Evolutionary conservation across 2,888 invertebrate species (phyloP), one percentile per base, ranked within the genome.

Genomic region (Lasioglossum villosulum): DNA sequence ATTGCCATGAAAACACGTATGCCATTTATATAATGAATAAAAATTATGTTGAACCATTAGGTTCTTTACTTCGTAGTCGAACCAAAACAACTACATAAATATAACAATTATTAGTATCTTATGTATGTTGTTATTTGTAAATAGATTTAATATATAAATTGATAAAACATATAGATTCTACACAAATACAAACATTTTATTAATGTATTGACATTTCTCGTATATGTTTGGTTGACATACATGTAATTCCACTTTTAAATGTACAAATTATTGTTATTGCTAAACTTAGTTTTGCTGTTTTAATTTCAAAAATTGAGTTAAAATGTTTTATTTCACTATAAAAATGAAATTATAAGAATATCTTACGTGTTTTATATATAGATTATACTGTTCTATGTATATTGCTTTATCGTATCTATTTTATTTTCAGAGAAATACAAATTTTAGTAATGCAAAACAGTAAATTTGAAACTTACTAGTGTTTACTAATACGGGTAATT

Each of bases 21-120:
- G 56, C 14, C 56, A 70, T 3, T 56, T 66, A 45, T 81, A 48
- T 86, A 83, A 87, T 86, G 81, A 87, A 86, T 75, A 59, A 73
- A 71, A 68, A 19, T 45, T 48, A 56, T 59, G 48, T 76, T 75
- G 66, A 79, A 63, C 39, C 30, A 59, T 71, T 75, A 79, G 52
- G n/a, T 63, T 52, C 72, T 83, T 56, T 56, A 56, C 34, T 52
- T 27, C 56, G 52, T 42, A 68, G 37, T 68, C 12, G 12, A 68
- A 10, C 23, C 23, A 68, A 37, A 37, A 68, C 63, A 63, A 63
- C 16, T 63, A 63, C 34, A 63, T 63, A 34, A 30, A 30, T 34
- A 63, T 30, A 63, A 63, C 8, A 30, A 30, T 30, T 63, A 3
- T 63, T 8, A 27, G 19, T 63, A 63, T 34, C 63, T 19, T 30